These are phyloP conservation scores for Lepidurus packardi DNA, from an alignment of 1,140 invertebrate genomes.

Conservation along the genomic window DNA sequence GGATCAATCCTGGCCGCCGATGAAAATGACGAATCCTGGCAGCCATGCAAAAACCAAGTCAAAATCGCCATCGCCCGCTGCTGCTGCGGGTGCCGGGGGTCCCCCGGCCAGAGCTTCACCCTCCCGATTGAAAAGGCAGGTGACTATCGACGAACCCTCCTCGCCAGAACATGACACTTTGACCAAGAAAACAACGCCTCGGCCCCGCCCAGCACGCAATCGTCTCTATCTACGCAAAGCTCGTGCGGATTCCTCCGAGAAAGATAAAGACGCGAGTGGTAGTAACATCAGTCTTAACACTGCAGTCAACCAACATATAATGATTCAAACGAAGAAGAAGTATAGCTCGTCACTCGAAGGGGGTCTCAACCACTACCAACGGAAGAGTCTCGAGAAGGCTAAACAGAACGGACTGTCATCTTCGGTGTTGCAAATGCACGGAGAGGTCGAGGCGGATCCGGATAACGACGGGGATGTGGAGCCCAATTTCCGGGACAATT, in stretches of 20 bases:
- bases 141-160: constrained; percentile 20
- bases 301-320: neutral
- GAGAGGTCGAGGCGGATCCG: neutral
- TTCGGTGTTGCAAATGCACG: neutral
- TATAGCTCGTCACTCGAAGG: neutral
- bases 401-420: neutral
- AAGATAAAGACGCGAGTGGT: neutral
- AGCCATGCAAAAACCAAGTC: constrained; percentile 5
- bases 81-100: neutral
- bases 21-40: neutral
- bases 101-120: neutral
- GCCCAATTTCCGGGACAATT: constrained; percentile 14
- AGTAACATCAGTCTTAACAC: too few species aligned
- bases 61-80: neutral
- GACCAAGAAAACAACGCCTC: neutral
- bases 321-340: neutral
- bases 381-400: neutral
- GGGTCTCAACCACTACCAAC: neutral
- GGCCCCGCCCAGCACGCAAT: neutral
- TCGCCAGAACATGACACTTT: neutral
- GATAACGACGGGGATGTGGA: constrained; percentile 2
- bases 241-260: neutral
- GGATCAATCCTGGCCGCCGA: constrained; percentile 30
- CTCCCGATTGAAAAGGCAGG: neutral
- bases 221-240: neutral